These are phyloP conservation scores for Drosophila neutralis DNA, from an alignment of 2,888 invertebrate species.

Conservation along the genomic window DNA sequence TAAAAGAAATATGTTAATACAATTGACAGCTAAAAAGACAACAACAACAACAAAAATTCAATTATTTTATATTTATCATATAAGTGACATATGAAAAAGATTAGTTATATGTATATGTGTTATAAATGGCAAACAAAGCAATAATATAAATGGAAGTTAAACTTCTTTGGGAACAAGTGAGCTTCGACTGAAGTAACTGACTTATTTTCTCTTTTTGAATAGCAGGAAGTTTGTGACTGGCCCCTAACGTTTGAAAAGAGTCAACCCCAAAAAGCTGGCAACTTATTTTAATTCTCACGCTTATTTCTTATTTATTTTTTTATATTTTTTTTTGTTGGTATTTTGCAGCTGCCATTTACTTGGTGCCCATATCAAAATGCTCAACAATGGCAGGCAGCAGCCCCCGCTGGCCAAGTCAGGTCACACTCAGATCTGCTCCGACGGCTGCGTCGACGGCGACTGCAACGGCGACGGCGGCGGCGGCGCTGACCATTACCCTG, in stretches of 20 bases:
- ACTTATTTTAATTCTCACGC: conserved; percentile 77
- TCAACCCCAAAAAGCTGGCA: conserved; percentile 44
- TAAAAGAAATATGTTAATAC: conserved; percentile 5
- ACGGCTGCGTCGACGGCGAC: conserved; percentile 7
- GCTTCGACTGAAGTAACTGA: conserved; percentile 17
- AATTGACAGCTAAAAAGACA: background rate
- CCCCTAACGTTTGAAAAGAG: conserved; percentile 15
- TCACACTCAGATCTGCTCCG: conserved; percentile 42
- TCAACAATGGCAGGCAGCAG: conserved; percentile 19
- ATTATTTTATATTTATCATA: background rate
- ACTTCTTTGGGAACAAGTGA: background rate
- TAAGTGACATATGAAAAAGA: background rate
- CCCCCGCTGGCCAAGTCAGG: conserved; percentile 2
- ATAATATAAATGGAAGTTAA: conserved; percentile 3
- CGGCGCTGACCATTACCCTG: conserved; percentile 70
- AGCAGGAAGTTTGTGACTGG: conserved; percentile 13
- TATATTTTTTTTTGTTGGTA: background rate
- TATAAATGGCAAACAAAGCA: conserved; percentile 9
- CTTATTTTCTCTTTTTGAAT: conserved; percentile 25
- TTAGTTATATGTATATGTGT: background rate
- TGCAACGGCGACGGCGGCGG: background rate
- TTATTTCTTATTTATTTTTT: conserved; percentile 1
- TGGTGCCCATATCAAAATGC: conserved; percentile 62
- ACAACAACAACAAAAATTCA: background rate
- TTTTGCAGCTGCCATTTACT: conserved; percentile 57